phyloP scores from a whole-genome alignment of 2,113 vertebrate species.

The Oceanodroma tethys region DNA sequence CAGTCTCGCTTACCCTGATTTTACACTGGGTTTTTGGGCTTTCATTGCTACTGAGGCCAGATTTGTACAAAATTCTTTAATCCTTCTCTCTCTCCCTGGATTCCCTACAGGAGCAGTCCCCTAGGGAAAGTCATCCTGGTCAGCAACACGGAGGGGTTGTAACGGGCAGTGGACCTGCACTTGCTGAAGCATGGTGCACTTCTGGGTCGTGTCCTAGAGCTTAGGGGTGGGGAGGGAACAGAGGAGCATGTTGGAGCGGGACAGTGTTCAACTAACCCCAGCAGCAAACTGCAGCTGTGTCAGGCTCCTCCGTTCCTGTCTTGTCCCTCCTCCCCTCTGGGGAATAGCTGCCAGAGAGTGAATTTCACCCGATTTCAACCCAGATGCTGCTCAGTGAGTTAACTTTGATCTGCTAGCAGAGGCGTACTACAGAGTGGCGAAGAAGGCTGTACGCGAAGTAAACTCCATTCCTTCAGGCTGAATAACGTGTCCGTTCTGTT shows the following conservation, averaged over 20 bases:
- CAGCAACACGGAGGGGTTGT: neutral
- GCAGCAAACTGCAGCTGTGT: neutral
- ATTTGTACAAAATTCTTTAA: neutral
- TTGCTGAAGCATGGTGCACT: neutral
- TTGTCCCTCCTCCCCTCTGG: neutral
- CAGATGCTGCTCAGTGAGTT: neutral
- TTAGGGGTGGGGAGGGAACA: neutral
- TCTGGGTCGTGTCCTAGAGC: neutral
- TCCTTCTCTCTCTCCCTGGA: neutral
- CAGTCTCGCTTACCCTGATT: neutral
- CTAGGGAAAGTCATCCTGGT: neutral
- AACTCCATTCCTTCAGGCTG: neutral
- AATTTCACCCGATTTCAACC: neutral
- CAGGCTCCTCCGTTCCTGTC: neutral
- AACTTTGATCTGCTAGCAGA: neutral
- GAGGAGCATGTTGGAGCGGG: neutral
- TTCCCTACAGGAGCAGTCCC: neutral
- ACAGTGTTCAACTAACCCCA: neutral
- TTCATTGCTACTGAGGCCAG: neutral
- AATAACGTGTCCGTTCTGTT: neutral
- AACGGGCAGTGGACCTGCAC: neutral
- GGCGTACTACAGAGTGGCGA: fast-evolving
- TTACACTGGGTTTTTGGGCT: neutral
- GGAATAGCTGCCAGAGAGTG: too few species aligned
- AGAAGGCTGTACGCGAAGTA: fast-evolving